Base-by-base conservation (phyloP, 2,113 vertebrate genomes). In the Heterotis niloticus region DNA sequence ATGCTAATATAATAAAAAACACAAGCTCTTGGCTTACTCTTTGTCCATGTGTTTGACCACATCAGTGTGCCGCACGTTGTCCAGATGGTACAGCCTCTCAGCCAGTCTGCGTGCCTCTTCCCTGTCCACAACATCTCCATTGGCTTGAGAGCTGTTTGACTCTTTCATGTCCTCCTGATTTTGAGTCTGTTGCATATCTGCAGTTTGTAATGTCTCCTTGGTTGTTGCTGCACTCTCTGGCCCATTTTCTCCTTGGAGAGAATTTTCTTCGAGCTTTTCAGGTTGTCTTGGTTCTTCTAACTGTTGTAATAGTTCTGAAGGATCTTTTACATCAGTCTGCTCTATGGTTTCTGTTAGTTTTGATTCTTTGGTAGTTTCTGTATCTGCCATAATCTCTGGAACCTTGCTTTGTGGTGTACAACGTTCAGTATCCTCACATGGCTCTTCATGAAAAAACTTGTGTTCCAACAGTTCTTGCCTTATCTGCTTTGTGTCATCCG, bases 31-130 rank as follows among this genome's bases (percentile, higher is more conserved):
- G 60, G 26, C 92, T 91, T 89, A 93, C 92, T 93, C 91, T 90
- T 93, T 93, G 86, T 93, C 91, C 24, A 93, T 71, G 86, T 93
- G 88, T 77, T 86, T 88, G 79, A 93, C 92, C 84, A 93, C 92
- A 23, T 93, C 91, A 13, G 86, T 88, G 4, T 83, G 89, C 13
- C 88, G 87, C 77, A 93, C 75, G 24, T 84, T 83, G 0, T 93
- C 91, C 83, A 93, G 78, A 29, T 85, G 86, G 65, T 87, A 88
- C 62, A 93, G 90, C 76, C 70, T 84, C 11, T 92, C 85, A 1
- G 92, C 92, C 17, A 93, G 88, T 74, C n/a, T 28, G 0, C 72
- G n/a, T 11, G 88, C 92, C 80, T 74, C 80, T 44, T 88, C 85
- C 68, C 85, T 83, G 84, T 91, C 88, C 81, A 86, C 81, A 23